Evolutionary conservation across 2,113 vertebrate genomes (phyloP).

Genomic region (Tragelaphus buxtoni): DNA sequence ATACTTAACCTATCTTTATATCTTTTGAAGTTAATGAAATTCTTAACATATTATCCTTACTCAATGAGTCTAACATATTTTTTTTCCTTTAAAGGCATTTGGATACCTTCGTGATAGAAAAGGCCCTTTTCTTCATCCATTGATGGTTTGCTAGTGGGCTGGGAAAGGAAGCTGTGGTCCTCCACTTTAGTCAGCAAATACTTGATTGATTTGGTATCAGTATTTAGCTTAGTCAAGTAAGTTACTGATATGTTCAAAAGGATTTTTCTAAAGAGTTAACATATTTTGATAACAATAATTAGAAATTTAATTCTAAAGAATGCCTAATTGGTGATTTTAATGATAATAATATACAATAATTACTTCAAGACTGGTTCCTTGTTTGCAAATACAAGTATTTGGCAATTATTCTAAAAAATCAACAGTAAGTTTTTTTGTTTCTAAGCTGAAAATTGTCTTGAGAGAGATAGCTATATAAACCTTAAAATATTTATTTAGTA

Average conservation of each 20-base stretch:
- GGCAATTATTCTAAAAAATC: slow-evolving; percentile 36
- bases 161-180: slow-evolving; percentile 47
- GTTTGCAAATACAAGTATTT: slow-evolving; percentile 15
- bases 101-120: slow-evolving; percentile 41
- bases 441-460: slow-evolving; percentile 6
- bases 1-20: background rate
- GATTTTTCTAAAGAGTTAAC: slow-evolving; percentile 29
- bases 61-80: background rate
- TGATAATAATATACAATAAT: slow-evolving; percentile 25
- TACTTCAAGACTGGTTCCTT: background rate
- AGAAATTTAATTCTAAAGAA: slow-evolving; percentile 31
- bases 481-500: background rate
- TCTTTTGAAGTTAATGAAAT: slow-evolving; percentile 19
- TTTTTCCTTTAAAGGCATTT: slow-evolving; percentile 45
- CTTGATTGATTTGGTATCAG: slow-evolving; percentile 37
- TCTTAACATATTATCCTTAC: background rate
- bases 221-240: slow-evolving; percentile 59
- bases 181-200: slow-evolving; percentile 41
- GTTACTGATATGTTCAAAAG: slow-evolving; percentile 31
- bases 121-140: background rate
- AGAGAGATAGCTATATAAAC: background rate
- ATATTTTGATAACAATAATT: slow-evolving; percentile 27
- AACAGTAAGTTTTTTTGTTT: background rate
- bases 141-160: slow-evolving; percentile 52
- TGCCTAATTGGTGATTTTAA: background rate